Evolutionary conservation across 2,113 vertebrate genomes (phyloP).

Genomic region (Elephas maximus): DNA sequence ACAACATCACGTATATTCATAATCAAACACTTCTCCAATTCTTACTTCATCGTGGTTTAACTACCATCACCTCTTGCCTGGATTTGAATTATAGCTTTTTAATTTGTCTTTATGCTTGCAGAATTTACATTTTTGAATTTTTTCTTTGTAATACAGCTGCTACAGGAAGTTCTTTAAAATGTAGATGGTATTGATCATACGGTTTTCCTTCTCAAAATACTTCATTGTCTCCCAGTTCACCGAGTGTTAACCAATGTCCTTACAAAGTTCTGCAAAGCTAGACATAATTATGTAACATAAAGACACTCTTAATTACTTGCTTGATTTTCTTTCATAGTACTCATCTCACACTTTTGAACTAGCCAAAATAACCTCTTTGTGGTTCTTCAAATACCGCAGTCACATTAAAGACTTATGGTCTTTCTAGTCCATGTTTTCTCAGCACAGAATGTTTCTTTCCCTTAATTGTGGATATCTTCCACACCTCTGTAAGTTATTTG

Average conservation of each 20-base stretch:
- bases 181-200: not conserved
- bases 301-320: not conserved
- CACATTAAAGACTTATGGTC: not conserved
- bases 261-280: not conserved
- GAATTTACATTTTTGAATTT: not conserved
- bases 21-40: not conserved
- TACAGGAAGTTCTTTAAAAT: not conserved
- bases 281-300: not conserved
- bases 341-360: not conserved
- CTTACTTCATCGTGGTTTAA: not conserved
- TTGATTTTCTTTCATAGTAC: not conserved
- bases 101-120: not conserved
- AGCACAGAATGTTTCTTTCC: not conserved
- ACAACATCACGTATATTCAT: not conserved
- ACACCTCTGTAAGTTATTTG: not conserved
- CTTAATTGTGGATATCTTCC: not conserved
- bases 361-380: not conserved
- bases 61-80: not conserved
- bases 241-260: not conserved
- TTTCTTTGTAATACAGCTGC: not conserved
- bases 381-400: not conserved
- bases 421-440: not conserved
- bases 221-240: not conserved
- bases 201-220: not conserved
- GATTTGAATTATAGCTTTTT: not conserved